Evolutionary conservation across 2,113 vertebrate genomes (phyloP).

Genomic region (Anser cygnoides): DNA sequence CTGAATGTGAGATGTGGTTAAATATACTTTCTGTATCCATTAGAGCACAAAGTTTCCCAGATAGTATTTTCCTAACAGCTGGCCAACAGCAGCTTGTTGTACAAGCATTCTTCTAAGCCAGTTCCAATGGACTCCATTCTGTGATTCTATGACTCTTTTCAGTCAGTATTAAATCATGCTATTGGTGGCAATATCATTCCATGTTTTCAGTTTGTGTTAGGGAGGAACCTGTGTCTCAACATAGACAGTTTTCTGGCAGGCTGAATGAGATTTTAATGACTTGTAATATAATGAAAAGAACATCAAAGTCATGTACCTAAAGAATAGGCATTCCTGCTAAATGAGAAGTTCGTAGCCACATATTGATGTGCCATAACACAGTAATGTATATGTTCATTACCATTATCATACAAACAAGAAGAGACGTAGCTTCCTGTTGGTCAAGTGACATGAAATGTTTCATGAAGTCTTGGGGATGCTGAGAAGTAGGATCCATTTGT

Average conservation of each 20-base stretch:
- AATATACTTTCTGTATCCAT: not conserved
- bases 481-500: not conserved
- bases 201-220: not conserved
- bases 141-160: not conserved
- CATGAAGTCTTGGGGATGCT: not conserved
- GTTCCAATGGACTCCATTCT: not conserved
- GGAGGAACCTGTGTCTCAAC: not conserved
- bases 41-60: not conserved
- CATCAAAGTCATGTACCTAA: not conserved
- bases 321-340: not conserved
- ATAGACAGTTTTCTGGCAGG: not conserved
- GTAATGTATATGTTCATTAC: not conserved
- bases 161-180: not conserved
- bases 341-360: not conserved
- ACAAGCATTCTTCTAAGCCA: not conserved
- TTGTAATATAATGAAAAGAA: not conserved
- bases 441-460: not conserved
- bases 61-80: not conserved
- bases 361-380: not conserved
- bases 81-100: not conserved
- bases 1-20: not conserved
- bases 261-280: not conserved
- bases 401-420: not conserved
- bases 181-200: not conserved
- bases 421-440: not conserved